These are phyloP conservation scores for Myotis findleyi DNA, from an alignment of 2,797 vertebrate genomes.

Conservation along the genomic window DNA sequence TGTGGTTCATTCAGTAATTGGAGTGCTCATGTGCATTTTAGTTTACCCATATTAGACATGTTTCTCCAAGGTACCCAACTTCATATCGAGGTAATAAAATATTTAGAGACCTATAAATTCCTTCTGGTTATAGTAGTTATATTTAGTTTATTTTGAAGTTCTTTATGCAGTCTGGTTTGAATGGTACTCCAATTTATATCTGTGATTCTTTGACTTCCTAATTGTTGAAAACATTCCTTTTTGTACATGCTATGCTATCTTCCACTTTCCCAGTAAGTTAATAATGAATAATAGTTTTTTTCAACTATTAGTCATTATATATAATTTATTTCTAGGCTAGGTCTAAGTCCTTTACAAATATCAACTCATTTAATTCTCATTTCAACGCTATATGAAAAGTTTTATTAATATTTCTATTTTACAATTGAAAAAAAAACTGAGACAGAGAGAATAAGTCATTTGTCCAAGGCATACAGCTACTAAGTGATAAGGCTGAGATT, in stretches of 20 bases:
- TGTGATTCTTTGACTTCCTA: conserved; percentile 31
- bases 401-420: not conserved
- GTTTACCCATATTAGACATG: not conserved
- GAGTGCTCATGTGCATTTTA: not conserved
- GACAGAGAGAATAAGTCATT: not conserved
- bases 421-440: not conserved
- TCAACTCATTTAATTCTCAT: not conserved
- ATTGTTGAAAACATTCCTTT: not conserved
- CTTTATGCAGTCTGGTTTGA: conserved; percentile 3
- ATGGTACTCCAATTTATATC: not conserved
- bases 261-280: not conserved
- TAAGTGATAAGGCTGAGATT: not conserved
- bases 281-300: conserved; percentile 24
- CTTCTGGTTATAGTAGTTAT: not conserved
- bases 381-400: conserved; percentile 7
- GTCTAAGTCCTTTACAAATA: conserved; percentile 7
- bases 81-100: not conserved
- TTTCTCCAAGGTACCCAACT: not conserved
- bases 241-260: not conserved
- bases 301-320: not conserved
- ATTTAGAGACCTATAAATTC: not conserved
- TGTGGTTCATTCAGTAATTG: not conserved
- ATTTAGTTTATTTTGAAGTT: conserved; percentile 33
- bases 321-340: not conserved
- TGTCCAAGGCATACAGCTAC: not conserved